Base-by-base conservation (phyloP, 1,140 invertebrate species). In the Diploscapter pachys region DNA sequence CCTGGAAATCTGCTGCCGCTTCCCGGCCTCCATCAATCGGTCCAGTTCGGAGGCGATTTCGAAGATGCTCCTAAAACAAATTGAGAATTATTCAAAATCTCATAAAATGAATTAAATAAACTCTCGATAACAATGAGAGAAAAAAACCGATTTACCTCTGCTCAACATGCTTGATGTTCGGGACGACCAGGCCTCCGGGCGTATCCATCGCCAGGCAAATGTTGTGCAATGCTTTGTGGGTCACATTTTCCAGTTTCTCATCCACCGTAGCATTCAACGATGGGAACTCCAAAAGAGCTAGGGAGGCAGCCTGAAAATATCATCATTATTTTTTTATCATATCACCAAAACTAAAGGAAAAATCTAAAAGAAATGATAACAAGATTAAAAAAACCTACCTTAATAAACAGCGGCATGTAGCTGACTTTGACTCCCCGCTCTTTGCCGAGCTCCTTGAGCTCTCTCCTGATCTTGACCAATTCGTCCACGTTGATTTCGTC, bases 151-250 rank as follows among this genome's bases (percentile, higher is more conserved):
- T 11, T 56, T 75, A 77, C 54, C 73, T 88, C 79, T 88, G 86
- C 73, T 89, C 87, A n/a, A 96, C 93, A 85, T 95, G 91, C 88
- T 98, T 98, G 5, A 99, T 92, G 84, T 96, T 96, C 0, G 97
- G 97, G n/a, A 99, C 97, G 4, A 96, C 89, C n/a, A 99, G 87
- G 0, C 97, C 97, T 76, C 86, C 85, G 0, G 91, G 90, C 0
- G 96, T 98, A 84, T 98, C 95, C 91, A 99, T 96, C 4, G 97
- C 97, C 48, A 99, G 86, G 9, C 95, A 94, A 80, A 99, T 97
- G 85, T 99, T 99, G 85, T 99, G 97, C 31, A 89, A 87, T 4
- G 90, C 89, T 86, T 93, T 92, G 78, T 92, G 92, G 51, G 90
- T 91, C 6, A 98, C 88, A 78, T 92, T 91, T 87, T 96, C 92